Evolutionary conservation across 1,140 invertebrate species (phyloP).

Genomic region (Papilio polytes): DNA sequence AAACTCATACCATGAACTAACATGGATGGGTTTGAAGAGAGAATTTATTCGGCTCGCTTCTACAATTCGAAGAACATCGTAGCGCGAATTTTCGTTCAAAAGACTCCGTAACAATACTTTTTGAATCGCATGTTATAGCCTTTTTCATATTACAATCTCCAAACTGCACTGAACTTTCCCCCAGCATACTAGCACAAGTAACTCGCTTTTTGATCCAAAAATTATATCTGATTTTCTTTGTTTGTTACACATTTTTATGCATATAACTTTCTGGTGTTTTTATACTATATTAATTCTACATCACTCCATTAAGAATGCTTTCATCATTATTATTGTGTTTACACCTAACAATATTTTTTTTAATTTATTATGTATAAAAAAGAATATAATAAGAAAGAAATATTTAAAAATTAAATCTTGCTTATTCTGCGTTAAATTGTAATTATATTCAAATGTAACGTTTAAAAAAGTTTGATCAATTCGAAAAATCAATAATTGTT

Average conservation of each 20-base stretch:
- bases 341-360: constrained; percentile 24
- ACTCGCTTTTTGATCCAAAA: constrained; percentile 8
- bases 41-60: constrained; percentile 27
- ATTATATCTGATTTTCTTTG: not conserved
- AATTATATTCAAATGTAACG: not conserved
- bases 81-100: not conserved
- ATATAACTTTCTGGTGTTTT: constrained; percentile 26
- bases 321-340: constrained; percentile 28
- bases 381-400: not conserved
- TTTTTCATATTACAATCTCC: constrained; percentile 8
- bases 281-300: constrained; percentile 13
- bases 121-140: constrained; percentile 17
- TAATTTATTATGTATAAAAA: constrained; percentile 10
- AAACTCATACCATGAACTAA: not conserved
- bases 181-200: not conserved
- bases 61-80: constrained; percentile 17
- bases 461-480: not conserved
- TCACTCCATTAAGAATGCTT: constrained; percentile 26
- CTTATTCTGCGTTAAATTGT: not conserved
- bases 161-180: constrained; percentile 15
- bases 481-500: too few species aligned
- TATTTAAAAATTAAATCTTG: constrained; percentile 14
- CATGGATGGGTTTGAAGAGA: constrained; percentile 14
- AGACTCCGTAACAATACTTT: not conserved
- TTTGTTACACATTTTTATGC: not conserved